Evolutionary conservation across 2,113 vertebrate species (phyloP), one percentile per base, ranked within the genome.

Genomic region (Limanda limanda): DNA sequence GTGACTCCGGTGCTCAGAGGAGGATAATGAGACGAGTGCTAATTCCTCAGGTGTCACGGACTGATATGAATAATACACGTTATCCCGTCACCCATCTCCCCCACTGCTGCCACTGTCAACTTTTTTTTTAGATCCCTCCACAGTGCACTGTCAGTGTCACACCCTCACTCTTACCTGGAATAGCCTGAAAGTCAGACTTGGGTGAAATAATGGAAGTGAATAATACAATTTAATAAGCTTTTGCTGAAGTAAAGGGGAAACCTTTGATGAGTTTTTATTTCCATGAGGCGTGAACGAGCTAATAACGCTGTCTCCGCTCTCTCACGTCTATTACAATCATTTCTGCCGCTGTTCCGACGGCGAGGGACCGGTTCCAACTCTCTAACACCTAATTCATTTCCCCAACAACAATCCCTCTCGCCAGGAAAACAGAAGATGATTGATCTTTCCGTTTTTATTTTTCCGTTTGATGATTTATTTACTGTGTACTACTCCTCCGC

Each of bases 391-490:
- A 80, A 73, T 82, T 89, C 65, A 61, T 84, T 86, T 85, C 64
- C 52, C 40, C 54, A 73, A 83, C 76, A 85, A 83, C 64, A 86
- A 79, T 78, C 76, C 52, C 54, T 70, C 45, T 79, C 17, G 2
- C 74, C 13, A 48, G 40, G 59, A 40, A 84, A 81, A 51, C 37
- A 71, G 61, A 82, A 57, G 52, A 78, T 77, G 63, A 79, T 76
- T 71, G 61, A 83, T 81, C 63, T 82, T 42, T 61, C 52, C 45
- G 0, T 58, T 57, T 83, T 77, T 77, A 82, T 66, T 80, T 89
- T 86, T 76, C 52, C 4, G 20, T 81, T 55, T 86, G 78, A 92
- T 91, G 77, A 87, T 91, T 93, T 92, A 89, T 92, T 92, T 90
- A 93, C 82, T 85, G 74, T 83, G 77, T 81, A 60, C 84, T 63